Evolutionary conservation across 2,888 invertebrate genomes (phyloP).

Genomic region (Eilema caniola): DNA sequence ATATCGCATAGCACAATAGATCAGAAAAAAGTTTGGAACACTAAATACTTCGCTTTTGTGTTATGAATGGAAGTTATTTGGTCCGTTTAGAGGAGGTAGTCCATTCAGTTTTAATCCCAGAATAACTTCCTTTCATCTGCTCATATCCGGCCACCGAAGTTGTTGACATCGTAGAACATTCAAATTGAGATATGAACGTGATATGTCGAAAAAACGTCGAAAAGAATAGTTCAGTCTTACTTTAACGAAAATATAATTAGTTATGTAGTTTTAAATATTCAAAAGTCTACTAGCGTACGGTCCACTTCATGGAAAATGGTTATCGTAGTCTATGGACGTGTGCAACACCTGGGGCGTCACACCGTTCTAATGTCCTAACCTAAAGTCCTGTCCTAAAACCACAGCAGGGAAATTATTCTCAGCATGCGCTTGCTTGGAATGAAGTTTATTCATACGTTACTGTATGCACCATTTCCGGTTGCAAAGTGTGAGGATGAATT

Average conservation of each 20-base stretch:
- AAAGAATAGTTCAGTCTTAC: slow-evolving; percentile 7
- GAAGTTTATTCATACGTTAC: too few relatives aligned
- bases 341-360: too few relatives aligned
- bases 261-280: background rate
- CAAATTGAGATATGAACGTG: slow-evolving; percentile 18
- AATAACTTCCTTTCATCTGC: slow-evolving; percentile 53
- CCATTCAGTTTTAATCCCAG: slow-evolving; percentile 50
- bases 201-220: background rate
- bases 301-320: too few relatives aligned
- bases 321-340: too few relatives aligned
- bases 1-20: slow-evolving; percentile 29
- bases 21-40: slow-evolving; percentile 23
- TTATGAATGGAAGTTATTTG: slow-evolving; percentile 42
- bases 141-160: slow-evolving; percentile 50
- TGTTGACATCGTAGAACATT: slow-evolving; percentile 44
- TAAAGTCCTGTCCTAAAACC: too few relatives aligned
- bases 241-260: background rate
- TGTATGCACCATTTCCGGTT: too few relatives aligned
- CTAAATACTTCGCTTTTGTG: slow-evolving; percentile 38
- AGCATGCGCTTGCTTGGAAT: too few relatives aligned
- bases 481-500: too few relatives aligned
- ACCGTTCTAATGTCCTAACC: too few relatives aligned
- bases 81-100: slow-evolving; percentile 26
- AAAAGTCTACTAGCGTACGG: background rate
- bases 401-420: too few relatives aligned